Conservation (phyloP, 1,140 invertebrate genomes). For the Micrasema minimum region DNA sequence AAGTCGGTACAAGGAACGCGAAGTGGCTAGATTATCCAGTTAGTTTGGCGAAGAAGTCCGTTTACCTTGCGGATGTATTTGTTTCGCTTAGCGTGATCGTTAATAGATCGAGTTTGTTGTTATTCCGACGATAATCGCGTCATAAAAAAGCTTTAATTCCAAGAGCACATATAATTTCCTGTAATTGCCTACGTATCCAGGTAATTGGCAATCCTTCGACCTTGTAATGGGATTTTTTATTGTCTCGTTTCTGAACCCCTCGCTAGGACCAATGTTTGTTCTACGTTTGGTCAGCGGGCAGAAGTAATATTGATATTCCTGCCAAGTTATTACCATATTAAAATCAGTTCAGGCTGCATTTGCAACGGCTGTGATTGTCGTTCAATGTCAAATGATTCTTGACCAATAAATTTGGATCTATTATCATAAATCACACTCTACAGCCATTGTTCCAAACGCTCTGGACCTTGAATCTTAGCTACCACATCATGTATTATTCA, state of each 20-base stretch:
- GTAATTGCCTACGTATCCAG: too few relatives aligned
- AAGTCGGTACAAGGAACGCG: not conserved
- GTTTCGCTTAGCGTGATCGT: too few relatives aligned
- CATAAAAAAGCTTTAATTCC: too few relatives aligned
- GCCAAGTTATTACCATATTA: slow-evolving; percentile 10
- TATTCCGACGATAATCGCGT: too few relatives aligned
- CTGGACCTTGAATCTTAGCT: slow-evolving; percentile 32
- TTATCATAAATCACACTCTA: slow-evolving; percentile 28
- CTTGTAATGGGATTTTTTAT: too few relatives aligned
- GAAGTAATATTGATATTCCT: not conserved
- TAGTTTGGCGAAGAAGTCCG: not conserved
- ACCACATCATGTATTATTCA: slow-evolving; percentile 32
- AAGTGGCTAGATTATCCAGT: slow-evolving; percentile 1
- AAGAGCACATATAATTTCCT: too few relatives aligned
- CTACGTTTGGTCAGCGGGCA: too few relatives aligned
- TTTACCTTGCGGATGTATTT: slow-evolving; percentile 5
- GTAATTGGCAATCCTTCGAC: too few relatives aligned
- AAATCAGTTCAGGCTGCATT: not conserved
- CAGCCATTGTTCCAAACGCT: slow-evolving; percentile 4
- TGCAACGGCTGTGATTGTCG: slow-evolving; percentile 8
- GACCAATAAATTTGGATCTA: slow-evolving; percentile 30
- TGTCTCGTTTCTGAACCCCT: too few relatives aligned
- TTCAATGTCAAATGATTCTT: slow-evolving; percentile 21
- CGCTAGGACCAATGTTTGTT: too few relatives aligned
- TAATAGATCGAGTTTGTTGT: not conserved